A percentile compares a stretch with the other conserved stretches of the same genome.
phyloP scores from a whole-genome alignment of 2,888 invertebrate species.

The Agrotis puta region DNA sequence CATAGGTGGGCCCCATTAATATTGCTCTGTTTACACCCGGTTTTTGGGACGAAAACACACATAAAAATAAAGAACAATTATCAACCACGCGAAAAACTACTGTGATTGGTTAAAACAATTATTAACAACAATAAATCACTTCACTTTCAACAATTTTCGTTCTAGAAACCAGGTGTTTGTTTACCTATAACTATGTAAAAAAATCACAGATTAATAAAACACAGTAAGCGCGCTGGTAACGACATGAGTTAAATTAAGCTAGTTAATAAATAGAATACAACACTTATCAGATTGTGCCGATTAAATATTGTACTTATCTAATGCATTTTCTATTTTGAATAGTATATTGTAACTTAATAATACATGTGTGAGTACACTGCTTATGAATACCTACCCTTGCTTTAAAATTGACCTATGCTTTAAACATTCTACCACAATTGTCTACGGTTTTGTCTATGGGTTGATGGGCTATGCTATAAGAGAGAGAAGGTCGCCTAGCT shows the following conservation, averaged over 20 bases:
- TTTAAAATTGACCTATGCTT: constrained; percentile 74
- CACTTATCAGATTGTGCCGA: constrained; percentile 19
- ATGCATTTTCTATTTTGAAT: constrained; percentile 42
- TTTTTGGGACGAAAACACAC: not conserved
- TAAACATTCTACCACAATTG: constrained; percentile 59
- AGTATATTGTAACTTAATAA: constrained; percentile 55
- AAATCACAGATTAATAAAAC: constrained; percentile 59
- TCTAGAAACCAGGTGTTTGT: constrained; percentile 4
- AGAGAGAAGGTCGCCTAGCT: constrained; percentile 93
- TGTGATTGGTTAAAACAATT: not conserved
- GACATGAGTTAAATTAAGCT: constrained; percentile 32
- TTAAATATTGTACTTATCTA: constrained; percentile 29
- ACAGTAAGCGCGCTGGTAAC: constrained; percentile 43
- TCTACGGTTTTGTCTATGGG: constrained; percentile 34
- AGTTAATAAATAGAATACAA: constrained; percentile 33
- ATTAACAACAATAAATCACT: not conserved
- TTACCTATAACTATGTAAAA: constrained; percentile 35
- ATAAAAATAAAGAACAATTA: not conserved
- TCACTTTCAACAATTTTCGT: not conserved
- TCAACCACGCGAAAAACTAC: not conserved
- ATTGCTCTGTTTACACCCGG: constrained; percentile 33
- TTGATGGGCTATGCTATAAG: constrained; percentile 78
- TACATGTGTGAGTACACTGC: constrained; percentile 49
- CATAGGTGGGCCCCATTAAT: constrained; percentile 10
- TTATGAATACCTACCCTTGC: constrained; percentile 56